A percentile compares a stretch with the other conserved stretches of the same genome.
Evolutionary conservation across 2,797 vertebrate genomes (phyloP).

Genomic region (Moxostoma hubbsi): DNA sequence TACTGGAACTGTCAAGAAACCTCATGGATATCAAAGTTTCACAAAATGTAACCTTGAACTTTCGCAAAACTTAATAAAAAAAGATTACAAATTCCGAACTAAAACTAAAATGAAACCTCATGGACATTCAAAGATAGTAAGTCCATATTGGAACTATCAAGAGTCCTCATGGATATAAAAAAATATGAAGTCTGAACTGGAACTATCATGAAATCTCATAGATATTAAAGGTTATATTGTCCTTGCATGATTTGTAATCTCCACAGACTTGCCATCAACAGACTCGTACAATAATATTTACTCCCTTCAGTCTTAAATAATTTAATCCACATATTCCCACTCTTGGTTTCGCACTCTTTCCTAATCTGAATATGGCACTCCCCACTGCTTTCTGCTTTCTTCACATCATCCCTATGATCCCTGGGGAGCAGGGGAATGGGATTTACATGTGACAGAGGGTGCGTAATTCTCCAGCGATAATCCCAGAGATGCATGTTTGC

Average conservation of each 20-base stretch:
- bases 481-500: conserved; percentile 60
- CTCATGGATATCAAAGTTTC: no score
- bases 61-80: not conserved
- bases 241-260: not conserved
- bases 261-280: not conserved
- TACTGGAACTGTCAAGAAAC: not conserved
- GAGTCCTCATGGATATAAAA: not conserved
- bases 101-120: not conserved
- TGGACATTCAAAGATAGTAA: no score
- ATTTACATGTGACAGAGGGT: conserved; percentile 72
- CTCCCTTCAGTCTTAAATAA: conserved; percentile 56
- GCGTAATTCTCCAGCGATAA: conserved; percentile 71
- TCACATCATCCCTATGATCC: conserved; percentile 63
- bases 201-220: not conserved
- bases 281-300: conserved; percentile 49
- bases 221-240: not conserved
- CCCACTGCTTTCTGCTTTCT: conserved; percentile 8
- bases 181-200: not conserved
- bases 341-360: conserved; percentile 18
- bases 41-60: no score
- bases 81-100: not conserved
- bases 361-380: conserved; percentile 44
- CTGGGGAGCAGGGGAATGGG: conserved; percentile 63
- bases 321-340: conserved; percentile 64
- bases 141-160: no score